Evolutionary conservation across 2,113 vertebrate species (phyloP).

Genomic region (Athene noctua): DNA sequence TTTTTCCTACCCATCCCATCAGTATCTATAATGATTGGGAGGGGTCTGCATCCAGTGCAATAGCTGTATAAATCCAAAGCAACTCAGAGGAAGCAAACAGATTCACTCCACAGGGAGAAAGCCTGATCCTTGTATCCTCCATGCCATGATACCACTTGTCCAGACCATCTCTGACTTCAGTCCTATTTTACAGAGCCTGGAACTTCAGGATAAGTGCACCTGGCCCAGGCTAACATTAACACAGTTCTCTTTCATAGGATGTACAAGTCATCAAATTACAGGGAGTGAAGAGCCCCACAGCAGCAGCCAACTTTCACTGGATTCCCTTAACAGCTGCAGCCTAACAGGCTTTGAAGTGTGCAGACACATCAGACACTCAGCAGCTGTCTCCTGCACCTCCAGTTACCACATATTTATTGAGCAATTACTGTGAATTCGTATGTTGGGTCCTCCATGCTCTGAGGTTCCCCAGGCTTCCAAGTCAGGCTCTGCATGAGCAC

Average conservation of each 20-base stretch:
- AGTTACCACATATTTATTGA: not conserved
- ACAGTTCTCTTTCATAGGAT: not conserved
- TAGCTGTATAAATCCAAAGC: not conserved
- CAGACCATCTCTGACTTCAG: not conserved
- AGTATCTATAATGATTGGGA: not conserved
- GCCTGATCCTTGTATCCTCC: not conserved
- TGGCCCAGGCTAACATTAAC: not conserved
- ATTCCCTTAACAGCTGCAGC: not conserved
- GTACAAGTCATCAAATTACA: not conserved
- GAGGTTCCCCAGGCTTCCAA: not conserved
- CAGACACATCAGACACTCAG: not conserved
- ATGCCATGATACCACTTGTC: accelerated
- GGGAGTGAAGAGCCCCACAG: not conserved
- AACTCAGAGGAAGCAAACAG: not conserved
- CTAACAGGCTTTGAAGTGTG: not conserved
- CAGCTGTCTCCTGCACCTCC: not conserved
- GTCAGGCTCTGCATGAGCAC: not conserved
- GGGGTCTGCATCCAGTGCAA: not conserved
- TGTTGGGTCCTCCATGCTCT: too few species aligned
- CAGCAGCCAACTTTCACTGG: not conserved
- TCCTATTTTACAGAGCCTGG: not conserved
- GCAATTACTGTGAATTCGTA: not conserved
- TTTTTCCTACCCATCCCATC: not conserved
- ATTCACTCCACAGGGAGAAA: not conserved
- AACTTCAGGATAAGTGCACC: not conserved